phyloP scores from a whole-genome alignment of 2,797 vertebrate genomes.

The Cossypha caffra region DNA sequence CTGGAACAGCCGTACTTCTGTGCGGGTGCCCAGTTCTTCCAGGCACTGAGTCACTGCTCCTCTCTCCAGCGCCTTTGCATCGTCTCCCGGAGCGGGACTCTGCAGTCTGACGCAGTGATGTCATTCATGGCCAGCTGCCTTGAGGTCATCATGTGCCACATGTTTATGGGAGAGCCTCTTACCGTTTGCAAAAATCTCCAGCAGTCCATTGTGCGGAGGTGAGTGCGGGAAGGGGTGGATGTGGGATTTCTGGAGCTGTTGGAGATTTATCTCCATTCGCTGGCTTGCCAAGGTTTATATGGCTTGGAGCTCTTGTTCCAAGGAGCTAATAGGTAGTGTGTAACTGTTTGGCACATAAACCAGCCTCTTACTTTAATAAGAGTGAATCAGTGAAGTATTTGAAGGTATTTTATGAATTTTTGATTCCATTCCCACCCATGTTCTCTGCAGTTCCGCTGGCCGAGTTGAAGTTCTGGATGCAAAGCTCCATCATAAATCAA shows the following conservation, averaged over 20 bases:
- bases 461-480: background rate
- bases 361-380: constrained; percentile 30
- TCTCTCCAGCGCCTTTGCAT: constrained; percentile 90
- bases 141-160: constrained; percentile 90
- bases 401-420: constrained; percentile 23
- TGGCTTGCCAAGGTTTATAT: constrained; percentile 25
- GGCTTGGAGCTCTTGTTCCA: constrained; percentile 24
- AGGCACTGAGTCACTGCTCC: constrained; percentile 88
- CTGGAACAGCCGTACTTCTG: constrained; percentile 95
- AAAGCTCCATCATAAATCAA: constrained; percentile 53
- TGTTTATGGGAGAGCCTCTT: constrained; percentile 92
- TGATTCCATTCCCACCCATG: constrained; percentile 17
- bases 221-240: constrained; percentile 32
- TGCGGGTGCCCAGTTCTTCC: constrained; percentile 88
- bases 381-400: constrained; percentile 26
- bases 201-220: constrained; percentile 89
- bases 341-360: constrained; percentile 3
- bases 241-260: background rate
- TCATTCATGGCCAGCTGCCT: constrained; percentile 87
- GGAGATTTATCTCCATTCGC: background rate
- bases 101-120: constrained; percentile 86
- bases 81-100: constrained; percentile 91
- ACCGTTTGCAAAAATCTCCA: constrained; percentile 89
- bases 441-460: background rate
- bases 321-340: background rate